Evolutionary conservation across 2,888 invertebrate genomes (phyloP).

Genomic region (Palloptera scutellata): DNA sequence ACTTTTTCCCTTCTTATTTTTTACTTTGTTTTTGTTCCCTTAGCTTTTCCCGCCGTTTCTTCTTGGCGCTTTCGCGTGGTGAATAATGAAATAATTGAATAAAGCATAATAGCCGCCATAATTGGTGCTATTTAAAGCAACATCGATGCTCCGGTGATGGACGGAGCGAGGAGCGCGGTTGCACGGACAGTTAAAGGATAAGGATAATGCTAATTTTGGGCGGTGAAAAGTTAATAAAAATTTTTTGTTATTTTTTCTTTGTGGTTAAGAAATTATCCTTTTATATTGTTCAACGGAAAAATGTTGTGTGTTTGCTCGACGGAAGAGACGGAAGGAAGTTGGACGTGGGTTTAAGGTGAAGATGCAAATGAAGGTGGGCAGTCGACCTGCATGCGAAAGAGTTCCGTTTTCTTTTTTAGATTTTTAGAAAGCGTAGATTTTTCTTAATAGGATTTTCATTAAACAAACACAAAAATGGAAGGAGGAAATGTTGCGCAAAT

Average conservation of each 20-base stretch:
- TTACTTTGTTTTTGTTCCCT: background rate
- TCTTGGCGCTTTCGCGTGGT: slow-evolving; percentile 37
- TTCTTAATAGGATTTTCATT: background rate
- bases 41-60: slow-evolving; percentile 9
- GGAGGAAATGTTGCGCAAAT: slow-evolving; percentile 13
- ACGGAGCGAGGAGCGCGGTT: background rate
- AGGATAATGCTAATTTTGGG: slow-evolving; percentile 19
- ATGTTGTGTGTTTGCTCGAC: no score
- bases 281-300: background rate
- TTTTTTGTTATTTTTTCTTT: background rate
- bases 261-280: background rate
- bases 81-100: slow-evolving; percentile 44
- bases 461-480: background rate
- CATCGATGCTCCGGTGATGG: slow-evolving; percentile 10
- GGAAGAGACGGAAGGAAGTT: no score
- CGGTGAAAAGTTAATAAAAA: background rate
- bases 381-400: background rate
- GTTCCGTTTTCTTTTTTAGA: background rate
- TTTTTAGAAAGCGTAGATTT: background rate
- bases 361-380: no score
- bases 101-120: slow-evolving; percentile 37
- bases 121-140: slow-evolving; percentile 35
- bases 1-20: background rate
- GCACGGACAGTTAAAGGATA: background rate
- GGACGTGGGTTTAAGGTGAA: no score